Evolutionary conservation across 2,797 vertebrate genomes (phyloP), one percentile per base, ranked within the genome.

Genomic region (Amniataba percoides): DNA sequence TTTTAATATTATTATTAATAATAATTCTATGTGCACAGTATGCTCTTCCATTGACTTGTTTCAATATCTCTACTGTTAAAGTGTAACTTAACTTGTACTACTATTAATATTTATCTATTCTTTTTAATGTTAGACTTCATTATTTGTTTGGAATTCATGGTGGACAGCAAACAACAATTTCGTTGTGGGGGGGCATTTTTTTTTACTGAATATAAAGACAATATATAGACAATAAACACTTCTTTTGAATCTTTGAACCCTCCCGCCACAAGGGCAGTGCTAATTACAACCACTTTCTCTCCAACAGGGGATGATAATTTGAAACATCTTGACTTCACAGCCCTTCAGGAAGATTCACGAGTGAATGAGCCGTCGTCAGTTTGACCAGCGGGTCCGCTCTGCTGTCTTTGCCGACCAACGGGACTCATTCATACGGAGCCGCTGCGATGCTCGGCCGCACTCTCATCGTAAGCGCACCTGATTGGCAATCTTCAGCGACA

Each of bases 401-500:
- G 9, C 21, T 70, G 40, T 61, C 40, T 51, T 7, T 9, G n/a
- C 14, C 11, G 39, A 58, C 15, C 31, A 42, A 45, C 3, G 21
- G 25, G 61, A 70, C 5, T 19, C 21, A 46, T 1, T 36, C 34
- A 46, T 16, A 31, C 7, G 23, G n/a, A 62, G 53, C 15, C 7
- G 7, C 58, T 39, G n/a, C 34, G 18, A 67, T 21, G 60, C 9
- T 31, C 27, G 27, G 27, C 27, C 27, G 27, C 27, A 56, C 55
- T 52, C 42, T 59, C 12, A 23, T 31, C 45, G 80, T 8, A 23
- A 5, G 45, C 45, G 68, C 48, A 53, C 39, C 58, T 51, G 49
- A 80, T 27, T 60, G 74, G 36, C 39, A 62, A 62, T 85, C 56
- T 75, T 72, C 71, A 74, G 53, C 52, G 56, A 72, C 61, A 48